Base-by-base conservation (phyloP, 2,113 vertebrate species). In the Platanista minor region DNA sequence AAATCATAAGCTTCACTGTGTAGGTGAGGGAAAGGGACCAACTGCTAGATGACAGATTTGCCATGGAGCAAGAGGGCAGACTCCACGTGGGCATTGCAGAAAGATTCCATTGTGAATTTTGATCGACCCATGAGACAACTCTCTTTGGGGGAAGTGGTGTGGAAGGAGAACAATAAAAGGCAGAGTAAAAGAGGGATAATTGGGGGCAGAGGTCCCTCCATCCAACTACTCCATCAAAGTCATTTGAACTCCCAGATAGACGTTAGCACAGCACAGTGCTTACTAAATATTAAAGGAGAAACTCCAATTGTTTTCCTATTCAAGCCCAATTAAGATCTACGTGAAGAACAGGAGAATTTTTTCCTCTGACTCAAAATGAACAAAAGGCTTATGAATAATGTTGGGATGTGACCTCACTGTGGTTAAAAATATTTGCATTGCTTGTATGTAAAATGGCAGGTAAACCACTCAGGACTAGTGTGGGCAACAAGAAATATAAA, bases 361-460 rank as follows among this genome's bases (percentile, higher is more conserved):
- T 94, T 39, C 25, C 87, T 85, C 66, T 95, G 36, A 15, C 43
- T 92, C 74, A 33, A 77, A 96, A 86, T 64, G 62, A 97, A 96
- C 92, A 93, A 96, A 92, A 90, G 54, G 5, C 33, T 46, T 78
- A 14, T 96, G 92, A 89, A 71, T 87, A 72, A 75, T 46, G 74
- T 67, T 54, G 71, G 94, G 92, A 93, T 88, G 67, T 96, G 97
- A 97, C 49, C 66, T 96, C 94, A 83, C 29, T 64, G 33, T 74
- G 71, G 64, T 95, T 95, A 91, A 97, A 96, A 97, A 95, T 61
- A 83, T 96, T 84, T 82, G 74, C 69, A 31, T 66, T 75, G 25
- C 72, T 90, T 78, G 57, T 71, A 46, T 39, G 78, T 27, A 59
- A 81, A 96, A 61, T 72, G 31, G 18, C 78, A 95, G 86, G 90